Percentiles rank a stretch among this genome's conserved stretches.
phyloP scores from a whole-genome alignment of 2,888 invertebrate genomes.

The Archaeoteleia sp. region DNA sequence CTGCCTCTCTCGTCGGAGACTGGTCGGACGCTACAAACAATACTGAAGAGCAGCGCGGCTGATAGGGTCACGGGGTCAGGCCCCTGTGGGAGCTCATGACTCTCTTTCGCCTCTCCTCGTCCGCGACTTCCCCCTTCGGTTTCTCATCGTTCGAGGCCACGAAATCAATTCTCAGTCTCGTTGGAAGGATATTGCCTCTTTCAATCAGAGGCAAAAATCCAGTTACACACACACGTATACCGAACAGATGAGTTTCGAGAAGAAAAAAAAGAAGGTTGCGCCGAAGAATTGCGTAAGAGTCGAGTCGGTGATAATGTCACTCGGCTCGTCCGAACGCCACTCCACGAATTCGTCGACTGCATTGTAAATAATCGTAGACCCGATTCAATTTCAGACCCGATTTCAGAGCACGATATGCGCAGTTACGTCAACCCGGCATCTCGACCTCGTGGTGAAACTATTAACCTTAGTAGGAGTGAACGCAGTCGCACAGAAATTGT shows the following conservation, averaged over 20 bases:
- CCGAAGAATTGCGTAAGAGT: slow-evolving; percentile 24
- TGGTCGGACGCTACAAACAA: slow-evolving; percentile 68
- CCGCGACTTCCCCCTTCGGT: slow-evolving; percentile 27
- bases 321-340: slow-evolving; percentile 17
- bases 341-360: slow-evolving; percentile 26
- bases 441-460: slow-evolving; percentile 57
- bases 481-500: slow-evolving; percentile 59
- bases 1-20: slow-evolving; percentile 61
- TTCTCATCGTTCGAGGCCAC: slow-evolving; percentile 54
- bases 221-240: too few relatives aligned
- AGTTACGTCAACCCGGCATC: slow-evolving; percentile 43
- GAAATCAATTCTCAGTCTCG: slow-evolving; percentile 48
- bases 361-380: slow-evolving; percentile 17
- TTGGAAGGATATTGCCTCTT: slow-evolving; percentile 26
- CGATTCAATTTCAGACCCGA: slow-evolving; percentile 52
- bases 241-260: background rate
- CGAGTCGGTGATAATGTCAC: slow-evolving; percentile 47
- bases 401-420: slow-evolving; percentile 35
- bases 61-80: slow-evolving; percentile 71
- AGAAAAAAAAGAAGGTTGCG: background rate
- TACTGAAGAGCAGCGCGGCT: slow-evolving; percentile 62
- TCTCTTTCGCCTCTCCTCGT: slow-evolving; percentile 58
- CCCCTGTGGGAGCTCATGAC: slow-evolving; percentile 72
- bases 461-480: slow-evolving; percentile 58
- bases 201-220: slow-evolving; percentile 14